Percentiles rank a stretch among this genome's conserved stretches.
Evolutionary conservation across 2,797 vertebrate genomes (phyloP).

Genomic region (Chelidonichthys spinosus): DNA sequence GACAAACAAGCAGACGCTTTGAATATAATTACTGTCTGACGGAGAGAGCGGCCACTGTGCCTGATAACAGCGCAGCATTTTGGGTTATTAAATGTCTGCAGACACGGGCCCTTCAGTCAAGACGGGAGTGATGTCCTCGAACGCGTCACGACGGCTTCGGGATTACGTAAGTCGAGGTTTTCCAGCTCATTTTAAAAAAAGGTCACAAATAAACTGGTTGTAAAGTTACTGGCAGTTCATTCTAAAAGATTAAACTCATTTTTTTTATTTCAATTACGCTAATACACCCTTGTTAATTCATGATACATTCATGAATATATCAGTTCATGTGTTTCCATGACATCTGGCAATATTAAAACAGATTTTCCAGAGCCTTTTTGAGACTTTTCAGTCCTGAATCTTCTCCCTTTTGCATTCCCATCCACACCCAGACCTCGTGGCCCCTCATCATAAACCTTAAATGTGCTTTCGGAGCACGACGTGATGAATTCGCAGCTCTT

Average conservation of each 20-base stretch:
- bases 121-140: background rate
- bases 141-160: too few relatives aligned
- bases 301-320: background rate
- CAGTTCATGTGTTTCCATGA: background rate
- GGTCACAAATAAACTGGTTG: too few relatives aligned
- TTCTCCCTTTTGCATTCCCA: background rate
- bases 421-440: background rate
- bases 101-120: background rate
- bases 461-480: background rate
- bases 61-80: background rate
- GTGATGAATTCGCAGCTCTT: background rate
- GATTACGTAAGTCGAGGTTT: background rate
- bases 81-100: background rate
- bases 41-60: conserved; percentile 9
- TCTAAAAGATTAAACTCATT: too few relatives aligned
- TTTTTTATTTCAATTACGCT: too few relatives aligned
- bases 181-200: background rate
- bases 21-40: conserved; percentile 43
- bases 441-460: background rate
- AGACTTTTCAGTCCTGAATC: background rate
- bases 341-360: too few relatives aligned
- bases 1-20: conserved; percentile 44
- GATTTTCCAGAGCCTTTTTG: background rate
- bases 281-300: background rate
- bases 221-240: too few relatives aligned